Evolutionary conservation across 2,797 vertebrate species (phyloP), one percentile per base, ranked within the genome.

Genomic region (Etheostoma nigrum): DNA sequence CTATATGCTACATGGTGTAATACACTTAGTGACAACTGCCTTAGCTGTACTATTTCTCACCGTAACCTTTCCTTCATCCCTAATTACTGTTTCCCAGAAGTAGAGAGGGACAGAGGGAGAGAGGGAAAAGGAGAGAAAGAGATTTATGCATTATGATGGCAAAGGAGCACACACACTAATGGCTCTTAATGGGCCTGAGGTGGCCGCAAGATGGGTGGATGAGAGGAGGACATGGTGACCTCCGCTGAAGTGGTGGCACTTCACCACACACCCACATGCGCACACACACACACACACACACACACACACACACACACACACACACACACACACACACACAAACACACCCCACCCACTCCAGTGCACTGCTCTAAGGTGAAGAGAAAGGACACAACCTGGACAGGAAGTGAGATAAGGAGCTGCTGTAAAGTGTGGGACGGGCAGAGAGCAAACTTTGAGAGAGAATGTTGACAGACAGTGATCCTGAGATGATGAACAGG

Each of bases 201-300:
- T 93, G 86, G 88, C 89, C 77, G 66, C 74, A 88, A 88, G 88
- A 91, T 82, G 88, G 86, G 84, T 83, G 84, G 81, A 85, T 82
- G 90, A 89, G 82, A 84, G 93, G 94, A 95, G 95, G 95, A 96
- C 95, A 91, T 92, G 95, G 84, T 97, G 97, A 99, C 97, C 98
- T 98, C 97, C 94, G 95, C 94, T 96, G 95, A 96, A 96, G 89
- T 94, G 97, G 95, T 95, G 94, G 95, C 95, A 95, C 96, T 96
- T 97, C 95, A 96, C 93, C 92, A 79, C 89, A 90, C 88, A 94
- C 96, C 93, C 92, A 90, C 92, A 94, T 95, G 96, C 94, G 93
- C 96, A 94, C 96, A 94, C 94, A 94, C 93, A 93, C 95, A 96
- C 95, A 36, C 78, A 23, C 95, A 51, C 93, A 93, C 95, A 94